Percentiles rank a stretch among this genome's conserved stretches.
Evolutionary conservation across 2,113 vertebrate species (phyloP).

Genomic region (Ploceus nigricollis): DNA sequence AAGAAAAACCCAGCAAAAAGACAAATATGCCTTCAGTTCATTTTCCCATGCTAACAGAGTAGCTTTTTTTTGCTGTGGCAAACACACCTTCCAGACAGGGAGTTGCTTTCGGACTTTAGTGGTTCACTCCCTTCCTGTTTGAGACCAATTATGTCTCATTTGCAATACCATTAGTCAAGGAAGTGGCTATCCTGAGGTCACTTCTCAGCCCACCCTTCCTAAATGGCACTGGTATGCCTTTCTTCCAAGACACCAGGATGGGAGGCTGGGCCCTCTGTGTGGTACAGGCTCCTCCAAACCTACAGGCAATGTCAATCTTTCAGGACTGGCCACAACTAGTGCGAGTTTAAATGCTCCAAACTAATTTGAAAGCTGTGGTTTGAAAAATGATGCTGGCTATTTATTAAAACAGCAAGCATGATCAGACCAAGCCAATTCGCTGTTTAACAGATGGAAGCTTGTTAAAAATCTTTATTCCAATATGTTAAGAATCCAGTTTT

Average conservation of each 20-base stretch:
- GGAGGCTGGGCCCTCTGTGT: neutral
- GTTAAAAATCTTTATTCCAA: constrained; percentile 60
- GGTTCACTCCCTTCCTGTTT: constrained; percentile 63
- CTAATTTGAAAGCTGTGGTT: constrained; percentile 47
- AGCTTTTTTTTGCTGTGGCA: constrained; percentile 9
- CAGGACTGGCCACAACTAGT: neutral
- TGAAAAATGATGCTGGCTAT: constrained; percentile 50
- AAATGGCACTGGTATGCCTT: constrained; percentile 2
- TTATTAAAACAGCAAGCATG: constrained; percentile 58
- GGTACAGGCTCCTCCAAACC: neutral
- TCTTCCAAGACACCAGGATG: neutral
- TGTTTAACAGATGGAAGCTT: constrained; percentile 66
- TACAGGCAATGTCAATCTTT: constrained; percentile 2
- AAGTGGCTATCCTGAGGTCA: constrained; percentile 47
- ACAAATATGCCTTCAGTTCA: constrained; percentile 21
- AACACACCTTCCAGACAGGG: constrained; percentile 56
- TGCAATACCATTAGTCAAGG: constrained; percentile 43
- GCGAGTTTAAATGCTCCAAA: neutral
- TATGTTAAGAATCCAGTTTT: constrained; percentile 62
- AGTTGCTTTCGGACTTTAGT: constrained; percentile 41
- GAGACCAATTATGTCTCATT: constrained; percentile 54
- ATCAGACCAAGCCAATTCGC: constrained; percentile 47
- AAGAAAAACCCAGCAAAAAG: neutral
- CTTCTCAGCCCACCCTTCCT: constrained; percentile 39
- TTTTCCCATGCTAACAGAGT: constrained; percentile 47